These are phyloP conservation scores for Lanius collurio DNA, from an alignment of 2,113 vertebrate genomes.

Conservation along the genomic window DNA sequence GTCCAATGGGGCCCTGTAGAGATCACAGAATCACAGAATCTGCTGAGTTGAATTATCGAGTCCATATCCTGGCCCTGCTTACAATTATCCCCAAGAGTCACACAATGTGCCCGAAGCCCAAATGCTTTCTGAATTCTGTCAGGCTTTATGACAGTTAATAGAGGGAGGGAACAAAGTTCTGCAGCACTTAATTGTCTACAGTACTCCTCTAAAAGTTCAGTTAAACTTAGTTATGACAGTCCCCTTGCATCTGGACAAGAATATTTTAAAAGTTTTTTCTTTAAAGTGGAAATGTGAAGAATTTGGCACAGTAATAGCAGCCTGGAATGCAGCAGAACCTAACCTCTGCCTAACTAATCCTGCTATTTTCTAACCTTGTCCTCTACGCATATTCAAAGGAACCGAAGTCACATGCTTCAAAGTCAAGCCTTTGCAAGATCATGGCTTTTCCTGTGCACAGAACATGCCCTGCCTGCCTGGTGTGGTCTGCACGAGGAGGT, in stretches of 20 bases:
- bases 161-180: not conserved
- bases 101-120: not conserved
- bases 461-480: not conserved
- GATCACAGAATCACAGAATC: not conserved
- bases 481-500: not conserved
- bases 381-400: not conserved
- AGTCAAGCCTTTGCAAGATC: constrained; percentile 28
- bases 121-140: not conserved
- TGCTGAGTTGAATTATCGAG: not conserved
- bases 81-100: not conserved
- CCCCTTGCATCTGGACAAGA: not conserved
- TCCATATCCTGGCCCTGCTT: not conserved
- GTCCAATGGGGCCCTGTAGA: not conserved
- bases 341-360: not conserved
- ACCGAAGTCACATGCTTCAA: not conserved
- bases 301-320: not conserved
- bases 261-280: not conserved
- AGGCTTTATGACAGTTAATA: not conserved
- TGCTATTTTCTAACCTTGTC: constrained; percentile 23
- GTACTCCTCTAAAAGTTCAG: not conserved
- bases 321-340: not conserved
- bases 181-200: not conserved
- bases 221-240: not conserved
- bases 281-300: not conserved
- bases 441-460: not conserved